These are phyloP conservation scores for Drosophila repleta DNA, from an alignment of 1,140 invertebrate genomes.

Conservation along the genomic window DNA sequence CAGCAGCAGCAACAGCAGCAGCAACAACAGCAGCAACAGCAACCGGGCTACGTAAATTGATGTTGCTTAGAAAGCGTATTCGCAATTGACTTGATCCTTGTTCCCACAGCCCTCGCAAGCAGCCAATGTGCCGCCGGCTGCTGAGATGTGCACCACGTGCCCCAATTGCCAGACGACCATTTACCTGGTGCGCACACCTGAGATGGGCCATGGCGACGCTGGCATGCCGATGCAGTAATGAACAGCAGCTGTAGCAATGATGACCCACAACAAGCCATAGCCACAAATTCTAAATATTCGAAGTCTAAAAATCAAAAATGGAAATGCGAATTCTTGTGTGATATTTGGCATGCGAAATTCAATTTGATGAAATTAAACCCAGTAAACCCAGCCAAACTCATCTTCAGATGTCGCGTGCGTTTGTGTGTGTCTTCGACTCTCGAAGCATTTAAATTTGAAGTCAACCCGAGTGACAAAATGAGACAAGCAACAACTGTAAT, in stretches of 20 bases:
- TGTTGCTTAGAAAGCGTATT: background rate
- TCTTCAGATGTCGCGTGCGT: conserved; percentile 1
- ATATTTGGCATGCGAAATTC: conserved; percentile 19
- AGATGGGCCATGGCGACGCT: conserved; percentile 63
- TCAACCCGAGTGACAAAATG: background rate
- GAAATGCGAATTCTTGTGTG: background rate
- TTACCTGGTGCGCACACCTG: conserved; percentile 68
- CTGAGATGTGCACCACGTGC: conserved; percentile 80
- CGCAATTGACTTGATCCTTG: background rate
- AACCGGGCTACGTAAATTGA: conserved; percentile 64
- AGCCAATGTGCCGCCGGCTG: conserved; percentile 35
- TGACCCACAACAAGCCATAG: background rate
- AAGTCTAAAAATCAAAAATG: conserved; percentile 5
- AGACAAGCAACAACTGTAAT: background rate
- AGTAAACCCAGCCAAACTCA: background rate
- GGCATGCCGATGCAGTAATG: conserved; percentile 41
- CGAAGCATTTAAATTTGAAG: conserved; percentile 1
- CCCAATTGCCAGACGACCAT: conserved; percentile 81
- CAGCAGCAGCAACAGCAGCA: too few species aligned
- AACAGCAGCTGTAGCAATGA: background rate
- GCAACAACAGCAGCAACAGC: conserved; percentile 22
- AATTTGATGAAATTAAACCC: conserved; percentile 6
- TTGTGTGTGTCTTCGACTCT: background rate
- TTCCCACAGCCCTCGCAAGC: conserved; percentile 29
- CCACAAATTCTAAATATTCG: conserved; percentile 8